Conservation (phyloP, 2,113 vertebrate species). For the Brachypteracias leptosomus region DNA sequence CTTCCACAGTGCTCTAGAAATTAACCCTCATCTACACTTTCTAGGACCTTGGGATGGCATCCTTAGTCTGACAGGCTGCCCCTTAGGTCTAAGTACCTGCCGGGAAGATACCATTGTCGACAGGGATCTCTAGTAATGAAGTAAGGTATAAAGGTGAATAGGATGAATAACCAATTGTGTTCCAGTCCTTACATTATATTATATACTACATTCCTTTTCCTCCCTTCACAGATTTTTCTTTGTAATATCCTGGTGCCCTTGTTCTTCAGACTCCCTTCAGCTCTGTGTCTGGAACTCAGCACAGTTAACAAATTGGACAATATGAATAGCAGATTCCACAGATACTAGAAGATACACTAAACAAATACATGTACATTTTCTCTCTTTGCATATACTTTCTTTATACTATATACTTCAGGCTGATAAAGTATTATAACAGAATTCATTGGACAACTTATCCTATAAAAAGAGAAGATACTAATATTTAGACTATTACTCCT, state of each 20-base stretch:
- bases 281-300: neutral
- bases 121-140: neutral
- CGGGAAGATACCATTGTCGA: neutral
- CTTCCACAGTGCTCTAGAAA: neutral
- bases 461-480: neutral
- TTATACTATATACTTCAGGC: neutral
- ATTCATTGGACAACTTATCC: neutral
- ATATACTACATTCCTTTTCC: neutral
- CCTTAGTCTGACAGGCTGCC: neutral
- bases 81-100: neutral
- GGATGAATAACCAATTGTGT: neutral
- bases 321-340: neutral
- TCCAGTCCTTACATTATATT: neutral
- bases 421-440: neutral
- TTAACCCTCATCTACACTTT: neutral
- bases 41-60: neutral
- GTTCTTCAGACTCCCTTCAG: neutral
- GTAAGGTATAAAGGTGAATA: neutral
- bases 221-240: neutral
- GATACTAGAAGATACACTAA: neutral
- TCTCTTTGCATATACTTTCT: neutral
- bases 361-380: neutral
- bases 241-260: neutral
- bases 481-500: neutral
- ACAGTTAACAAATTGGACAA: neutral